These are phyloP conservation scores for Poecilia picta DNA, from an alignment of 2,797 vertebrate genomes.

Conservation along the genomic window DNA sequence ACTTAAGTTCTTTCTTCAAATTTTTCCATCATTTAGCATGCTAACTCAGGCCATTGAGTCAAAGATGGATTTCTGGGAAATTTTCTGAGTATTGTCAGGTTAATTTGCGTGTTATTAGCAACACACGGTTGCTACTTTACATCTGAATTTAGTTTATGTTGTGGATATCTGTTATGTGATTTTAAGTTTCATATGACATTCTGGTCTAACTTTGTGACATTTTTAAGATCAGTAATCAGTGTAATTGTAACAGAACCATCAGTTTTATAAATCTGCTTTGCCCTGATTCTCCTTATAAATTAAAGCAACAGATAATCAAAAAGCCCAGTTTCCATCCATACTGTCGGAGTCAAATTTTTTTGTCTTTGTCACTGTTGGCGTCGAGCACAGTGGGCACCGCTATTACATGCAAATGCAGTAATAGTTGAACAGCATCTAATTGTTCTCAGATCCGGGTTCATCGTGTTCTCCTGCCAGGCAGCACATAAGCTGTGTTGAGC, in stretches of 20 bases:
- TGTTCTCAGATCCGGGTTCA: constrained; percentile 64
- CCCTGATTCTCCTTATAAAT: neutral
- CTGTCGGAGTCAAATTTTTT: constrained; percentile 6
- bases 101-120: neutral
- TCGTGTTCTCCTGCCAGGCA: constrained; percentile 51
- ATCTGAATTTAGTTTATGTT: neutral
- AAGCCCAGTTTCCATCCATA: neutral
- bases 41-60: neutral
- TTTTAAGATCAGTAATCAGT: neutral
- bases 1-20: neutral
- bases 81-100: neutral
- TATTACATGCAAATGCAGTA: constrained; percentile 73
- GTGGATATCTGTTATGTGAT: neutral
- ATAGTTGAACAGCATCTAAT: constrained; percentile 65
- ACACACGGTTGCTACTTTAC: neutral
- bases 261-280: neutral
- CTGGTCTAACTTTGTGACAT: neutral
- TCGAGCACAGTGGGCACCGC: constrained; percentile 20
- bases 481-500: constrained; percentile 29
- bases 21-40: neutral
- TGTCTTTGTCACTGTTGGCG: constrained; percentile 33
- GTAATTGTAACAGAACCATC: neutral
- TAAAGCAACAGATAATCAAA: constrained; percentile 1
- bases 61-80: neutral
- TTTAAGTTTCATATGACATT: neutral